Base-by-base conservation (phyloP, 2,888 invertebrate genomes). In the Spisula subtruncata region DNA sequence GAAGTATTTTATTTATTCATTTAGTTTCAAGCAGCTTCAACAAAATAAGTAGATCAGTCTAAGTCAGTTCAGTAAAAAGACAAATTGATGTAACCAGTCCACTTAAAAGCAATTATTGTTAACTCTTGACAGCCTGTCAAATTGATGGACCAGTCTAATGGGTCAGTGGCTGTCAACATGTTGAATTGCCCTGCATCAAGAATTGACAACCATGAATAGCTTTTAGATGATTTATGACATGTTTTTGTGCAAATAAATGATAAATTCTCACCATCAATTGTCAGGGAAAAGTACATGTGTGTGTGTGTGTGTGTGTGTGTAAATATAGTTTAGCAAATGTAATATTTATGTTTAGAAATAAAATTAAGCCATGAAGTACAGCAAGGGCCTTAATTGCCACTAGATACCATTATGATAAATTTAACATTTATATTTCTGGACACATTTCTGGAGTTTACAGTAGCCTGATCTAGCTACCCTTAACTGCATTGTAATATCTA, bases 1-100 rank as follows among this genome's bases (percentile, higher is more conserved):
- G 96, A 96, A 97, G 97, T 93, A 92, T 82, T 51, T 66, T 8
- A n/a, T 66, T 66, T 41, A 41, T 25, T 41, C 2, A 41, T 41
- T 5, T 4, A 10, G 25, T n/a, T 5, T 66, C 8, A 25, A 25
- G 60, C 14, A 51, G 12, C 51, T 51, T 51, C 51, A 4, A 66
- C 60, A 66, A 66, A 66, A 66, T 66, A 66, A 10, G 60, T 66
- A 25, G 10, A 66, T 25, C n/a, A 66, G 60, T 66, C 60, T 66
- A 0, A 66, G 25, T 66, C 60, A 66, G 25, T 66, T 66, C 25
- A 0, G n/a, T 25, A 12, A 66, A 66, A 25, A 51, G 12, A 16
- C 1, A 66, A 66, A 25, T 1, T 1, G 1, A 16, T 51, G 12
- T 1, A 25, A 66, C n/a, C 60, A 25, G 60, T 66, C 60, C 20